Percentiles rank a stretch among this genome's conserved stretches.
Evolutionary conservation across 2,797 vertebrate species (phyloP).

Genomic region (Xenentodon cancila): DNA sequence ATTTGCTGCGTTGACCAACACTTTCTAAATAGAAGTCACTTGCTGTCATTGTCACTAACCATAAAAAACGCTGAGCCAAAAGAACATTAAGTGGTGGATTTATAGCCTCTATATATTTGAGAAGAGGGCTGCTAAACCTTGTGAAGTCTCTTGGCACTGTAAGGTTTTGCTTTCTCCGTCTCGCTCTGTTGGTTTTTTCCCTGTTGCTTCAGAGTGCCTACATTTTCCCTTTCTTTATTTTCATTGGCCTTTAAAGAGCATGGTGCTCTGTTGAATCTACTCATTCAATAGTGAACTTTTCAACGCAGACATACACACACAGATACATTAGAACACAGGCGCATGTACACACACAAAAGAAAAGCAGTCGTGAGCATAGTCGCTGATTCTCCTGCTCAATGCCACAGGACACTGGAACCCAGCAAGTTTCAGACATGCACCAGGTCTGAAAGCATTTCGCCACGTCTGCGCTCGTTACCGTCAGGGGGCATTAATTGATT

Average conservation of each 20-base stretch:
- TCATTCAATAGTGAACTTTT: constrained; percentile 75
- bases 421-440: constrained; percentile 58
- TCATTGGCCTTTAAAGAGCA: constrained; percentile 80
- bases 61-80: constrained; percentile 79
- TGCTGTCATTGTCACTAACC: constrained; percentile 72
- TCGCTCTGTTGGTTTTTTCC: constrained; percentile 75
- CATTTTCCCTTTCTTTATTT: constrained; percentile 81
- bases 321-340: constrained; percentile 47
- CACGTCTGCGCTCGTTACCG: constrained; percentile 53
- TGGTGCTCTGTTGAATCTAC: constrained; percentile 68
- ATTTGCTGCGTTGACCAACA: constrained; percentile 64
- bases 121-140: constrained; percentile 79
- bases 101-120: constrained; percentile 81
- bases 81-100: constrained; percentile 81
- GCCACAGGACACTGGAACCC: constrained; percentile 59
- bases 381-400: constrained; percentile 59
- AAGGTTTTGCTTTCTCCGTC: constrained; percentile 78
- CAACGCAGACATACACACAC: constrained; percentile 42
- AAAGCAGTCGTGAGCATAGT: constrained; percentile 52
- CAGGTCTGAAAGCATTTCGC: constrained; percentile 71
- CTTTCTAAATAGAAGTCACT: constrained; percentile 65
- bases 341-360: constrained; percentile 59
- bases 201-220: constrained; percentile 75
- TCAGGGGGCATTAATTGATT: constrained; percentile 74
- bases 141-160: constrained; percentile 76